A percentile compares a stretch with the other conserved stretches of the same genome.
Conservation (phyloP, 2,113 vertebrate species). For the Gasterosteus aculeatus region DNA sequence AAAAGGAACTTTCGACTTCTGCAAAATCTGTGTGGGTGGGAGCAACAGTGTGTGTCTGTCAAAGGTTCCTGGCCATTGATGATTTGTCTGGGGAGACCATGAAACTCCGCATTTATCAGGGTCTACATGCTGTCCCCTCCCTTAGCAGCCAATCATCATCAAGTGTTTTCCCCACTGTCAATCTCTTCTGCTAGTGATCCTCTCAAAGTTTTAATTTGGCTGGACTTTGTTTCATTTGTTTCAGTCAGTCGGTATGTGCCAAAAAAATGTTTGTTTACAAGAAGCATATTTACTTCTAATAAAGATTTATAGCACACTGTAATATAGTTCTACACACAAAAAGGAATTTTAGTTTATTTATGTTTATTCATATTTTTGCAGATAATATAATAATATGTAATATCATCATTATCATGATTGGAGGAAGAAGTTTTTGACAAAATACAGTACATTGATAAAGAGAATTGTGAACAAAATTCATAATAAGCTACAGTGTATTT, state of each 20-base stretch:
- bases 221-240: background rate
- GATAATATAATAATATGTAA: background rate
- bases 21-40: slow-evolving; percentile 74
- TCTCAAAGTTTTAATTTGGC: background rate
- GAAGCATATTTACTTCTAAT: background rate
- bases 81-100: slow-evolving; percentile 75
- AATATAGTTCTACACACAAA: background rate
- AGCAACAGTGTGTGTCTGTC: slow-evolving; percentile 72
- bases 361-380: background rate
- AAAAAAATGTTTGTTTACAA: background rate
- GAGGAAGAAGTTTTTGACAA: background rate
- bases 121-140: slow-evolving; percentile 71
- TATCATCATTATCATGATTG: background rate
- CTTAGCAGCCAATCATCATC: slow-evolving; percentile 74
- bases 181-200: slow-evolving; percentile 13
- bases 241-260: background rate
- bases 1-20: slow-evolving; percentile 78
- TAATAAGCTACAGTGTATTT: background rate
- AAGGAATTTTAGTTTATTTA: background rate
- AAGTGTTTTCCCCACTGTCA: slow-evolving; percentile 26
- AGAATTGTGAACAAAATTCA: background rate
- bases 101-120: slow-evolving; percentile 76
- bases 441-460: background rate
- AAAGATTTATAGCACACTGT: background rate
- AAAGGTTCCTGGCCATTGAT: slow-evolving; percentile 76